Evolutionary conservation across 2,797 vertebrate genomes (phyloP), one percentile per base, ranked within the genome.

Genomic region (Periparus ater): DNA sequence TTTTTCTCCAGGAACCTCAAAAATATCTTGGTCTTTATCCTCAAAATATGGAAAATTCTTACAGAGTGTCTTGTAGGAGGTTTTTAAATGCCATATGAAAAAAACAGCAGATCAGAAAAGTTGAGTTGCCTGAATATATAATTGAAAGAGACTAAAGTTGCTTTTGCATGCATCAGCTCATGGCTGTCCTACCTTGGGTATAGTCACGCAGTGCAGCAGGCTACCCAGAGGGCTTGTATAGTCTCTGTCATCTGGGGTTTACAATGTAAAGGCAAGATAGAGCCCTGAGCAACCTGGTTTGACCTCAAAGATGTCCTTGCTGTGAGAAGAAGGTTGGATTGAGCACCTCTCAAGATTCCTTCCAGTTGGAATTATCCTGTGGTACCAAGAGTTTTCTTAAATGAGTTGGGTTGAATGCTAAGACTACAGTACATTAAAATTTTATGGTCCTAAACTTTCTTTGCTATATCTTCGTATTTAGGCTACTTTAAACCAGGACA

Each of bases 121-220:
- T 10, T 54, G 32, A 6, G 10, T 60, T 70, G 36, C 22, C 20
- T 51, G 44, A 57, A 57, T 47, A 23, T 8, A 3, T 32, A 53
- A 71, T 8, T 50, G 17, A 74, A 82, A 50, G 25, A 13, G 4
- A 38, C 13, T 23, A 38, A 20, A 66, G 53, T 62, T 62, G 16
- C 10, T 76, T 42, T 71, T 51, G 9, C 23, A n/a, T 0, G 0
- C 10, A 29, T 68, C 4, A 13, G 20, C 29, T 76, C 29, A 17
- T 47, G 40, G 11, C 26, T 80, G 70, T 85, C 44, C 57, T 29
- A 6, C 29, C 9, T 15, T 22, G 12, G 21, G 4, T 11, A 27
- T 11, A 76, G 17, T 21, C 32, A 32, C 22, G 44, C 7, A 54
- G 32, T 3, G 22, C 42, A 88, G 23, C 32, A 42, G 34, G 15